A percentile compares a stretch with the other conserved stretches of the same genome.
Conservation (phyloP, 2,113 vertebrate species). For the Plectropomus leopardus region DNA sequence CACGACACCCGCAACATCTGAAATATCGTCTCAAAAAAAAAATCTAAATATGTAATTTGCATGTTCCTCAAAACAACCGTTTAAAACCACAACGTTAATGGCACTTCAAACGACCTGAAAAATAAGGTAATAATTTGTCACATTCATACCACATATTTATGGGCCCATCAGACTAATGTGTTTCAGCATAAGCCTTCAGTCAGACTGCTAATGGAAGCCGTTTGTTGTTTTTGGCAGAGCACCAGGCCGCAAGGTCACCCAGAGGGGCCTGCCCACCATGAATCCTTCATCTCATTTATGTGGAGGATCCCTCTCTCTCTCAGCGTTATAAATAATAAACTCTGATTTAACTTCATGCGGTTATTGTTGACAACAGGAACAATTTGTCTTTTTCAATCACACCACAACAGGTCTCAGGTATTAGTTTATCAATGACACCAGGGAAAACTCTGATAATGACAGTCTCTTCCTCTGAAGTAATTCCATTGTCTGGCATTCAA, state of each 20-base stretch:
- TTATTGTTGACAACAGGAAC: constrained; percentile 40
- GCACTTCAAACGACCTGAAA: constrained; percentile 9
- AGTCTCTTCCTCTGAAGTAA: constrained; percentile 18
- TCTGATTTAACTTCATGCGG: background rate
- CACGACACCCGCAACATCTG: background rate
- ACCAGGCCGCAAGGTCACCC: constrained; percentile 58
- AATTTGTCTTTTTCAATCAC: constrained; percentile 46
- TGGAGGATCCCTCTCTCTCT: constrained; percentile 11
- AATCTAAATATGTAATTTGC: background rate
- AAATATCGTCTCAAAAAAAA: background rate
- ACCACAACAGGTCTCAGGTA: constrained; percentile 25
- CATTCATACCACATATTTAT: constrained; percentile 61
- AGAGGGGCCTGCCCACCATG: constrained; percentile 19
- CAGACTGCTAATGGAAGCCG: constrained; percentile 60
- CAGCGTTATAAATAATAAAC: background rate
- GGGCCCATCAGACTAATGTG: constrained; percentile 59
- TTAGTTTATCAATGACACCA: constrained; percentile 42
- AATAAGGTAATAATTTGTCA: constrained; percentile 49
- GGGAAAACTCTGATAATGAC: constrained; percentile 26
- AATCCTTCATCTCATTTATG: constrained; percentile 54
- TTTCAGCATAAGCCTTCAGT: constrained; percentile 53
- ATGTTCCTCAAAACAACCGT: constrained; percentile 14
- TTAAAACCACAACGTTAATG: background rate
- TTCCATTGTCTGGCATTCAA: constrained; percentile 18
- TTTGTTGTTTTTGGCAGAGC: constrained; percentile 67